A percentile compares a stretch with the other conserved stretches of the same genome.
phyloP scores from a whole-genome alignment of 1,140 invertebrate genomes.

The Tetramorium simillimum region DNA sequence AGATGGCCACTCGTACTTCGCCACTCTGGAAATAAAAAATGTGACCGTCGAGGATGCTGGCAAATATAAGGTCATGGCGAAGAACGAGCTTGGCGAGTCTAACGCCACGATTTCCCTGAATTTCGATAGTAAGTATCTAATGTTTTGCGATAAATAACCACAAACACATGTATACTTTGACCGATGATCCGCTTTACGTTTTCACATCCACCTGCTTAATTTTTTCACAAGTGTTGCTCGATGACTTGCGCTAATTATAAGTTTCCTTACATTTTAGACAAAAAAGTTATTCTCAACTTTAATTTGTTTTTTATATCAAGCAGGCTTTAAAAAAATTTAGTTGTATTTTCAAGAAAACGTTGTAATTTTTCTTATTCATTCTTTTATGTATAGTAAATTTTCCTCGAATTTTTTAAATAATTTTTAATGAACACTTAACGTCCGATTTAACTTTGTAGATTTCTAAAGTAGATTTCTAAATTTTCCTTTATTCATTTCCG shows the following conservation, averaged over 20 bases:
- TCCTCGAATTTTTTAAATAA: background rate
- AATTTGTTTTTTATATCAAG: background rate
- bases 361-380: slow-evolving; percentile 2
- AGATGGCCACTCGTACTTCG: slow-evolving; percentile 97
- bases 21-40: slow-evolving; percentile 96
- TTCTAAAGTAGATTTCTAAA: background rate
- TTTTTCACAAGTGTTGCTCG: slow-evolving; percentile 27
- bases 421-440: background rate
- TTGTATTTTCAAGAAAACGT: background rate
- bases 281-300: background rate
- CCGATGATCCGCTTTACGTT: slow-evolving; percentile 48
- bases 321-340: background rate
- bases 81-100: slow-evolving; percentile 98
- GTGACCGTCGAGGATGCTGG: slow-evolving; percentile 98
- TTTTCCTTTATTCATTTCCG: background rate
- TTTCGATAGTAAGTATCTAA: slow-evolving; percentile 96
- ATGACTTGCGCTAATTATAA: background rate
- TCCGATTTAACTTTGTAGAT: background rate
- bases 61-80: slow-evolving; percentile 98
- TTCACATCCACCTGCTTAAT: background rate
- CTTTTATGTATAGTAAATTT: background rate
- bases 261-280: background rate
- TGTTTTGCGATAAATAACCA: background rate
- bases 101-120: slow-evolving; percentile 98
- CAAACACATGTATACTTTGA: slow-evolving; percentile 2